Base-by-base conservation (phyloP, 1,140 invertebrate species). In the Bombus pyrosoma region DNA sequence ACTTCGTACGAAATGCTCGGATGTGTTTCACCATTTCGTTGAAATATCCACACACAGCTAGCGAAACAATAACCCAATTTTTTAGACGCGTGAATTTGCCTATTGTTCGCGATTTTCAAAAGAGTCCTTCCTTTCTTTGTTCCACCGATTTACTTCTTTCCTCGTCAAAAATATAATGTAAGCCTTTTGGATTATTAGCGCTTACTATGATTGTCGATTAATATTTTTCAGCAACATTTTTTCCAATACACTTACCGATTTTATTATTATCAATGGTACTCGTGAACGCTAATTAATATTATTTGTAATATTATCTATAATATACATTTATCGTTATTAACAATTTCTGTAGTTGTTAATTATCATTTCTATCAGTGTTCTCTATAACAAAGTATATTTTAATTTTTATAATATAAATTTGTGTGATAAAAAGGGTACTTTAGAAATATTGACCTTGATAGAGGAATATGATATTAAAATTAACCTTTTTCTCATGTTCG, bases 1-100 rank as follows among this genome's bases (percentile, higher is more conserved):
- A 78, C 82, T 84, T 69, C 15, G 37, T 68, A 79, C 82, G 47
- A 84, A 79, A 78, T 68, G 37, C 28, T 41, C 59, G 39, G 25
- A 83, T 47, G 18, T 47, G 43, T 32, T 39, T 43, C 12, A 25
- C 72, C 82, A 74, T 37, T 88, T 37, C 37, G 76, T 22, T 13
- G 12, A 41, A 72, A 57, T 72, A 47, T 83, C 32, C 22, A 2
- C n/a, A 47, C 9, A 6, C 71, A 22, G 3, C 37, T 8, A 9
- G 2, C 28, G 32, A 9, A 68, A 66, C 34, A n/a, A 32, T 47
- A 73, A 18, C 39, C 62, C 8, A 47, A 79, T 66, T 79, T 79
- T 79, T 47, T 43, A 34, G 25, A 79, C 10, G n/a, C 39, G 73
- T 39, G 73, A 75, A 25, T 75, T 32, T 22, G 5, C 5, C n/a